A percentile compares a stretch with the other conserved stretches of the same genome.
phyloP scores from a whole-genome alignment of 2,797 vertebrate species.

The Cossypha dichroa region DNA sequence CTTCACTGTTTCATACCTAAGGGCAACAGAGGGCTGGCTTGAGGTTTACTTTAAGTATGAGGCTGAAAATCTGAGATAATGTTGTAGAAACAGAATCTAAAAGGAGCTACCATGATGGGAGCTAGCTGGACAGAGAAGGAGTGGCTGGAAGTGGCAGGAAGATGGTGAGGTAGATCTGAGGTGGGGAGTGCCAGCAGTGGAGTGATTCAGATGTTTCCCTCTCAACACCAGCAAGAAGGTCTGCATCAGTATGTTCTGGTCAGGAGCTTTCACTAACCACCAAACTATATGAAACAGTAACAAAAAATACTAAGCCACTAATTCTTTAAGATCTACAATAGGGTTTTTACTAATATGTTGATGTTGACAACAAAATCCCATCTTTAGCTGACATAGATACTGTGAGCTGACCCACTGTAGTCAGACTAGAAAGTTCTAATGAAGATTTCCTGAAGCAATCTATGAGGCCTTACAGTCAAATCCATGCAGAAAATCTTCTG shows the following conservation, averaged over 20 bases:
- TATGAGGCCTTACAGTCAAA: neutral
- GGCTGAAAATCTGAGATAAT: neutral
- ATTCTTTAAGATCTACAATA: neutral
- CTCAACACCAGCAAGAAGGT: neutral
- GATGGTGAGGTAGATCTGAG: neutral
- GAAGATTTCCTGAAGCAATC: neutral
- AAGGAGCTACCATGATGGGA: neutral
- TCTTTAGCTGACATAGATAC: neutral
- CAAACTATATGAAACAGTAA: neutral
- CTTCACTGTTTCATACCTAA: neutral
- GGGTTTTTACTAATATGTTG: neutral
- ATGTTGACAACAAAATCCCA: neutral
- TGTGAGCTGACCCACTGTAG: neutral
- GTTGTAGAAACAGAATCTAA: neutral
- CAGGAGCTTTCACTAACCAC: neutral
- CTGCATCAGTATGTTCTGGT: neutral
- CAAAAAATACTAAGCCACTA: neutral
- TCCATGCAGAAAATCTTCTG: neutral
- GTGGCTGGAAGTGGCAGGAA: neutral
- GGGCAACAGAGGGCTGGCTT: neutral
- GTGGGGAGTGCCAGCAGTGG: accelerated
- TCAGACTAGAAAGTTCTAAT: neutral
- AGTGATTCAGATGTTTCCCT: neutral
- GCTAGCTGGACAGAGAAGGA: neutral
- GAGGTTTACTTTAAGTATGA: neutral